phyloP scores from a whole-genome alignment of 1,140 invertebrate species.

The Calephelis virginiensis region DNA sequence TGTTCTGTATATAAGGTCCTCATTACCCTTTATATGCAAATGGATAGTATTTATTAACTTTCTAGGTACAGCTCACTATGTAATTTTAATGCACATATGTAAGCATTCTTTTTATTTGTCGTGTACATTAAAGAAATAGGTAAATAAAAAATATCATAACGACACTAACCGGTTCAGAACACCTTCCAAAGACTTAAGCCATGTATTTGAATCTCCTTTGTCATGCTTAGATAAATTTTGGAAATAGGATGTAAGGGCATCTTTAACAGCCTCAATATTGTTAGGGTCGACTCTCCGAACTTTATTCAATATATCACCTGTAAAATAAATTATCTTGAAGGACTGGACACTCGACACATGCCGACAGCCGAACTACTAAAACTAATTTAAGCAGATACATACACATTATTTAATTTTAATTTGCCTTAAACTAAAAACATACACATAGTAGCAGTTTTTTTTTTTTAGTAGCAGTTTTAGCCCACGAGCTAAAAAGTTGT shows the following conservation, averaged over 20 bases:
- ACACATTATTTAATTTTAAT: background rate
- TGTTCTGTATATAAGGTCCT: too few species aligned
- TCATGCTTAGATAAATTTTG: constrained; percentile 50
- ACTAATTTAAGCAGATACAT: background rate
- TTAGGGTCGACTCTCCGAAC: constrained; percentile 58
- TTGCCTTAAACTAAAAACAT: too few species aligned
- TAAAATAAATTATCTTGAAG: constrained; percentile 25
- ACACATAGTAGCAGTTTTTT: too few species aligned
- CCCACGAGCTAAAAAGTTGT: too few species aligned
- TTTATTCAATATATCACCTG: constrained; percentile 60
- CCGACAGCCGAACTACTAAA: background rate
- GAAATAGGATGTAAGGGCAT: constrained; percentile 49
- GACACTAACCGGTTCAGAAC: constrained; percentile 51
- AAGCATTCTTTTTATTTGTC: too few species aligned
- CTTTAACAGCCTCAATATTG: constrained; percentile 58
- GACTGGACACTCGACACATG: background rate
- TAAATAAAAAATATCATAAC: background rate
- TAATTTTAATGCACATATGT: too few species aligned
- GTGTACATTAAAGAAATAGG: too few species aligned
- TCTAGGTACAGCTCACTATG: too few species aligned
- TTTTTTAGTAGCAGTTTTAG: too few species aligned
- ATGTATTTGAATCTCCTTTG: constrained; percentile 39
- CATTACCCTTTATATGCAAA: too few species aligned
- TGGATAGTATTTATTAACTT: too few species aligned
- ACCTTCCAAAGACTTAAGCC: constrained; percentile 47